Conservation (phyloP, 2,888 invertebrate species). For the Seladonia tumulorum region DNA sequence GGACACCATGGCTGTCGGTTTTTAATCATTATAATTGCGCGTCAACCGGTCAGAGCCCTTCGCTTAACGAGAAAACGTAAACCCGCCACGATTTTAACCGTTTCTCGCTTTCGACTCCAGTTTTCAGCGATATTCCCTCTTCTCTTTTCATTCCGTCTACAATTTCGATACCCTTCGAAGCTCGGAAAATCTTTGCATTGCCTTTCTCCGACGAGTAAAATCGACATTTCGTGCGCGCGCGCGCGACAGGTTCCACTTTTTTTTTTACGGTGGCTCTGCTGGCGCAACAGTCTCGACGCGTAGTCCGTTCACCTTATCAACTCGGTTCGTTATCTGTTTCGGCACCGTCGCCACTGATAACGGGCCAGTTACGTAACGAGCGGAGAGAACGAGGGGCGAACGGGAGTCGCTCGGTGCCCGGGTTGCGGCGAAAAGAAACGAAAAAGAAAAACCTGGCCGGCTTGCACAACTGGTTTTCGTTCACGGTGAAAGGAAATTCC, state of each 20-base stretch:
- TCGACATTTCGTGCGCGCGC: background rate
- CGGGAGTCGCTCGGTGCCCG: conserved; percentile 6
- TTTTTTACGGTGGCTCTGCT: background rate
- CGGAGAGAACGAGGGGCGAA: background rate
- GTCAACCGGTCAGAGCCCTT: background rate
- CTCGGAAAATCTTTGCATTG: background rate
- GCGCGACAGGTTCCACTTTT: background rate
- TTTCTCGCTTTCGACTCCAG: background rate
- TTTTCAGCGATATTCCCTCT: background rate
- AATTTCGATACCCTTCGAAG: background rate
- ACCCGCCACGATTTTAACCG: background rate
- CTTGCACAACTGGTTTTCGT: conserved; percentile 69
- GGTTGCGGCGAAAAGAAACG: conserved; percentile 9
- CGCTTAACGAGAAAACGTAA: background rate
- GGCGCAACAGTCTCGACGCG: background rate
- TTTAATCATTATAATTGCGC: background rate
- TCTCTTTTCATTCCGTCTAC: background rate
- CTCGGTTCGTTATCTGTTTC: conserved; percentile 22
- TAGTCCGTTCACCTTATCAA: conserved; percentile 31
- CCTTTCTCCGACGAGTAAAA: background rate
- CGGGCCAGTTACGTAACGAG: conserved; percentile 48
- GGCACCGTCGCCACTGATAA: conserved; percentile 53
- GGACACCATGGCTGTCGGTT: background rate
- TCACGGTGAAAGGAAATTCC: conserved; percentile 72
- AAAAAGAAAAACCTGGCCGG: conserved; percentile 22